Percentiles rank a stretch among this genome's conserved stretches.
Evolutionary conservation across 2,113 vertebrate species (phyloP).

Genomic region (Cebidichthys violaceus): DNA sequence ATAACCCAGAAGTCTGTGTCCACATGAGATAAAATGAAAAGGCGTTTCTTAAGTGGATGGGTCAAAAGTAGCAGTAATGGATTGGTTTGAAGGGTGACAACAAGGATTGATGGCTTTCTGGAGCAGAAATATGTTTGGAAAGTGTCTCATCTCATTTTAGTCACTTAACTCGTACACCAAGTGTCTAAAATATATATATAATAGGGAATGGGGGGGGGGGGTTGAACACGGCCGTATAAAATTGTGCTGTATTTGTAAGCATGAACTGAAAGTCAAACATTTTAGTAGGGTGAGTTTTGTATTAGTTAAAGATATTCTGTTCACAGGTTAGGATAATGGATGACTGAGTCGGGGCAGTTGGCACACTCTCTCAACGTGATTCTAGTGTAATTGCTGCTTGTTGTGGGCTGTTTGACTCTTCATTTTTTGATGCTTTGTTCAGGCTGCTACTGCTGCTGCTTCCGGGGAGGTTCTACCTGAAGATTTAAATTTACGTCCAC

Average conservation of each 20-base stretch:
- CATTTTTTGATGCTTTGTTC: constrained; percentile 25
- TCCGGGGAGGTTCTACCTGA: constrained; percentile 10
- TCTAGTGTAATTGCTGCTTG: constrained; percentile 59
- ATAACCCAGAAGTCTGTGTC: constrained; percentile 6
- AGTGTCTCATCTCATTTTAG: background rate
- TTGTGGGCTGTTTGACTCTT: constrained; percentile 38
- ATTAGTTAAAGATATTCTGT: constrained; percentile 29
- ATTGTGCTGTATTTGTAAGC: background rate
- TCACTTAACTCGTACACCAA: background rate
- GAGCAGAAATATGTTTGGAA: constrained; percentile 8
- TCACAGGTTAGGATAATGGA: constrained; percentile 43
- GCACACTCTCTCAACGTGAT: constrained; percentile 49
- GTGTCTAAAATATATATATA: background rate
- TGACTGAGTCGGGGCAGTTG: constrained; percentile 16
- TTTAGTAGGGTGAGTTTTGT: background rate
- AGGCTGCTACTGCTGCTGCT: background rate
- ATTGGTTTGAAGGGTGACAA: constrained; percentile 28
- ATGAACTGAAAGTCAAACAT: background rate
- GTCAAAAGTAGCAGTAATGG: constrained; percentile 25
- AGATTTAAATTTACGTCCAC: constrained; percentile 41
- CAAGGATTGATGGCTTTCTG: constrained; percentile 14
- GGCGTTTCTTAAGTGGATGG: background rate
- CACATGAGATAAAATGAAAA: constrained; percentile 1
- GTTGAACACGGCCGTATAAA: background rate
- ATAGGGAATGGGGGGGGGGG: background rate